phyloP scores from a whole-genome alignment of 1,140 invertebrate genomes.

The Drosophila nigrodunni region DNA sequence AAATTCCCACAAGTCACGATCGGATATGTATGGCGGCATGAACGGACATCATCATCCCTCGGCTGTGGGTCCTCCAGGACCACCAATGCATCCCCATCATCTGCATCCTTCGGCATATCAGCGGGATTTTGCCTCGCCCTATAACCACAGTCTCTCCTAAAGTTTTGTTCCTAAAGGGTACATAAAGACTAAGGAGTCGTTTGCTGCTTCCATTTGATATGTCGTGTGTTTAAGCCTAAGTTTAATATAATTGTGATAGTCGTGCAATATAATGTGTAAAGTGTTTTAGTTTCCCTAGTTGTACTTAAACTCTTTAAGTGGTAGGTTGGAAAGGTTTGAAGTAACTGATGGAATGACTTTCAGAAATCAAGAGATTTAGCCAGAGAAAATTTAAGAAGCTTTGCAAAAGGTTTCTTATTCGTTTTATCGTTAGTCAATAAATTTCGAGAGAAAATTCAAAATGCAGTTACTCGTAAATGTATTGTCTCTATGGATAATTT shows the following conservation, averaged over 20 bases:
- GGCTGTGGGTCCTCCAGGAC: conserved; percentile 27
- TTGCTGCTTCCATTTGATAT: conserved; percentile 4
- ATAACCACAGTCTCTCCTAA: conserved; percentile 69
- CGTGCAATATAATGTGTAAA: not conserved
- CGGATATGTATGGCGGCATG: conserved; percentile 76
- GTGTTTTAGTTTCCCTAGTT: not conserved
- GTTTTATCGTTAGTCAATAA: too few relatives aligned
- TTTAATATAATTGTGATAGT: not conserved
- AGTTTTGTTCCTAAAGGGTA: not conserved
- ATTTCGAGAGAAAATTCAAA: too few relatives aligned
- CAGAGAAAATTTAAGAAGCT: too few relatives aligned
- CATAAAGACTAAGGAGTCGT: not conserved
- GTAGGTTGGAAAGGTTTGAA: not conserved
- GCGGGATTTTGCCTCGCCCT: conserved; percentile 80
- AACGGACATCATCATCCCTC: conserved; percentile 75
- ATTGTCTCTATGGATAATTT: too few relatives aligned
- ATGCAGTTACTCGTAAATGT: too few relatives aligned
- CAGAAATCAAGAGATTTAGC: too few relatives aligned
- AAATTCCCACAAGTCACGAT: conserved; percentile 85
- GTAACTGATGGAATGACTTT: not conserved
- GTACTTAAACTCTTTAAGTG: not conserved
- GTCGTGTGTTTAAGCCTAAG: conserved; percentile 12
- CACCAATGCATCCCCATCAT: conserved; percentile 74
- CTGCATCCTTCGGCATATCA: conserved; percentile 79
- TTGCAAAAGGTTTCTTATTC: too few relatives aligned